Evolutionary conservation across 2,797 vertebrate species (phyloP), one percentile per base, ranked within the genome.

Genomic region (Lutjanus campechanus): DNA sequence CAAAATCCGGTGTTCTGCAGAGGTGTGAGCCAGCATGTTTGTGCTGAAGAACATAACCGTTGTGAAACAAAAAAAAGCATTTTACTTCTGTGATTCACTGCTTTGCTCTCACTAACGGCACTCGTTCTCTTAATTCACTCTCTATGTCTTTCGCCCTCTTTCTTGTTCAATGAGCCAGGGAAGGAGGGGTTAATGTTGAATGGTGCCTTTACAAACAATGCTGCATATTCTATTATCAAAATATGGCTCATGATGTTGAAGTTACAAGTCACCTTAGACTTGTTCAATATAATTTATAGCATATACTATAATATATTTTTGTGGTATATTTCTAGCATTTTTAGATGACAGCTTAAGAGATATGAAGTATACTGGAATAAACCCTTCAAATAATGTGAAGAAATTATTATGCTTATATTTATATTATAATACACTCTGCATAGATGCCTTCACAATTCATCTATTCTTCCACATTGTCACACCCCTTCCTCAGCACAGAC

Each of bases 401-500:
- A 40, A 10, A 50, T 11, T 36, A 43, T 49, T 51, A 59, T 60
- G 56, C n/a, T 64, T 63, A 19, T 46, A 50, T 50, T 71, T 53
- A 29, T 50, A 69, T 67, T 47, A 51, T 47, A 77, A 82, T 61
- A 63, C 15, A 79, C 50, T 63, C 4, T 53, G 43, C 13, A 40
- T 12, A 22, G 29, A 78, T 1, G 10, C 16, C 47, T 63, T 64
- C 44, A 76, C 44, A 76, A 64, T 49, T 82, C 66, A 79, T 81
- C 49, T 62, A 56, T 73, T 73, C 71, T 69, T 82, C 54, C 43
- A 60, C 22, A 63, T 7, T 54, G 65, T 83, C 77, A 82, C 79
- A 71, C 73, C 77, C 76, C 60, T 85, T 86, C 76, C 89, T 86
- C 43, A 0, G 62, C 64, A 75, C 59, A 67, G 65, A 85, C 67